A percentile compares a stretch with the other conserved stretches of the same genome.
These are phyloP conservation scores for Agonopterix arenella DNA, from an alignment of 2,888 invertebrate genomes.

Conservation along the genomic window DNA sequence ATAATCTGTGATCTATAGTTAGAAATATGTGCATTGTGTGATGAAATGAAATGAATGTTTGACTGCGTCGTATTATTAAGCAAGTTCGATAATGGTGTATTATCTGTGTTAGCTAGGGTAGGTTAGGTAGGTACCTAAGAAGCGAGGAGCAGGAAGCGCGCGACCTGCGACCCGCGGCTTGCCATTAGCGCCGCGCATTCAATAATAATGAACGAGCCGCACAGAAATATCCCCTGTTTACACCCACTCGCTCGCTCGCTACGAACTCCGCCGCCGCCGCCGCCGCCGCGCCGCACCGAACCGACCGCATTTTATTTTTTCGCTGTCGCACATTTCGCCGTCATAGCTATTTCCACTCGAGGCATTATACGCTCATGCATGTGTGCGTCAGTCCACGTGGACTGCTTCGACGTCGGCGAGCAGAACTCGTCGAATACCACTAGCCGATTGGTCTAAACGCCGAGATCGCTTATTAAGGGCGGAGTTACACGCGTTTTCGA, in stretches of 20 bases:
- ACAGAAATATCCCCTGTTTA: conserved; percentile 76
- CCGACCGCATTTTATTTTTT: conserved; percentile 78
- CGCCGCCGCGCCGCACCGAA: conserved; percentile 54
- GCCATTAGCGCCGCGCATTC: conserved; percentile 72
- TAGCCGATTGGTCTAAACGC: conserved; percentile 43
- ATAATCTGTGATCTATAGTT: too few species aligned
- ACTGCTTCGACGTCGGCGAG: conserved; percentile 66
- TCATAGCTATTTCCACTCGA: conserved; percentile 78
- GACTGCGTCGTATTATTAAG: too few species aligned
- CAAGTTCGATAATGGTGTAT: too few species aligned
- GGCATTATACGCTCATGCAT: conserved; percentile 67
- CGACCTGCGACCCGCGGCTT: conserved; percentile 42
- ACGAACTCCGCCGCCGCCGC: conserved; percentile 21
- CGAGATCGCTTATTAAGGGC: conserved; percentile 77
- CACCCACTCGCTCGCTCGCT: conserved; percentile 68
- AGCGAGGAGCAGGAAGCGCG: conserved; percentile 14
- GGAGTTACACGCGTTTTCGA: conserved; percentile 67
- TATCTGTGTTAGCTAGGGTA: too few species aligned
- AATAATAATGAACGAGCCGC: conserved; percentile 75
- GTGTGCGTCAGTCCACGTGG: conserved; percentile 73
- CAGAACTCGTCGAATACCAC: conserved; percentile 48
- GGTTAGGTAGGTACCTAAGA: conserved; percentile 2
- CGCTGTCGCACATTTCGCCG: conserved; percentile 78
- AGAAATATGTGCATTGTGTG: too few species aligned
- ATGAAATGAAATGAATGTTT: too few species aligned